Evolutionary conservation across 2,797 vertebrate species (phyloP), one percentile per base, ranked within the genome.

Genomic region (Hippopotamyrus pictus): DNA sequence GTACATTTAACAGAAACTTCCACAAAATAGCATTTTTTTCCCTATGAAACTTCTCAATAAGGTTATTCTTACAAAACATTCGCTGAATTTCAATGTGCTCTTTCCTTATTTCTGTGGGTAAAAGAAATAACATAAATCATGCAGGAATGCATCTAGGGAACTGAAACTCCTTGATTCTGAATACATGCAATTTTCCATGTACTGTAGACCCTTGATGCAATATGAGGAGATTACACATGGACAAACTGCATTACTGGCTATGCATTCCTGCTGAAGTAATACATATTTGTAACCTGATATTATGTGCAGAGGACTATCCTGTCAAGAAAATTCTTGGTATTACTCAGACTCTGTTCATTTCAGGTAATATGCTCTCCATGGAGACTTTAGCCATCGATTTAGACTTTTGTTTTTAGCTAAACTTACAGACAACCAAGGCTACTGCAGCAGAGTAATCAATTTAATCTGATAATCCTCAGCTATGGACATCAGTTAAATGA

Each of bases 41-140:
- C 69, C 65, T 87, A 33, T 88, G 51, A 48, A 83, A 84, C 82
- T 83, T 12, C 46, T 84, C 54, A 44, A 50, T 62, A 59, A 59
- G 41, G 6, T 73, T 86, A 73, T 44, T 85, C 50, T 82, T 88
- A 50, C 25, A 48, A 41, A 29, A 83, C 17, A 22, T 48, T 48
- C 44, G 54, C 22, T 29, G 76, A 90, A 90, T 88, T 62, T 65
- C 44, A 84, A 69, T 88, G 73, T 6, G 19, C n/a, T 33, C 33
- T 87, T 89, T 87, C 53, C 48, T 46, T n/a, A 89, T 89, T 86
- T 86, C 73, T 86, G 89, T 73, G 89, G 62, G 46, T 53, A 41
- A 59, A 54, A 17, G 48, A 86, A 22, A 89, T 44, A 59, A 37
- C 62, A 86, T 53, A 89, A 89, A 76, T 89, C 89, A 89, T 73